Conservation (phyloP, 2,888 invertebrate genomes). For the Drosophila percnosoma region DNA sequence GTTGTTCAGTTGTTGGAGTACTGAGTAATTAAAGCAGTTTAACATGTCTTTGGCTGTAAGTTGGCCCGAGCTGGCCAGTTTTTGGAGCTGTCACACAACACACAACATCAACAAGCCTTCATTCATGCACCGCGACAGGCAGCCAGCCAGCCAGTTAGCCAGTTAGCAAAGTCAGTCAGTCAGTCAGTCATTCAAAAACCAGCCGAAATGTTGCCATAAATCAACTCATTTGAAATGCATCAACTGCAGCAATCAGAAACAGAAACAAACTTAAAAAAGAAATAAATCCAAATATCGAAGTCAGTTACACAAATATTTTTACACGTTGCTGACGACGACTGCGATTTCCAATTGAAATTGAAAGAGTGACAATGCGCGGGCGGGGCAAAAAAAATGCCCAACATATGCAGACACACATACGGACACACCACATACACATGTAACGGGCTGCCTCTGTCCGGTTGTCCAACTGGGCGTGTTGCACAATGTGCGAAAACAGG, state of each 20-base stretch:
- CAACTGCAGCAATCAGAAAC: slow-evolving; percentile 81
- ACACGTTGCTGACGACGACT: slow-evolving; percentile 61
- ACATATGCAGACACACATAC: slow-evolving; percentile 24
- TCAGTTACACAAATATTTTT: slow-evolving; percentile 78
- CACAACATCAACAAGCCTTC: slow-evolving; percentile 77
- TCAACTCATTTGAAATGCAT: slow-evolving; percentile 82
- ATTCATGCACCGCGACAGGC: slow-evolving; percentile 72
- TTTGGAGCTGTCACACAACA: slow-evolving; percentile 74
- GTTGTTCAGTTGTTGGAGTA: slow-evolving; percentile 23
- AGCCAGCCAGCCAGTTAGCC: slow-evolving; percentile 39
- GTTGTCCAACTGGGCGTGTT: slow-evolving; percentile 54
- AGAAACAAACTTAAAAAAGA: slow-evolving; percentile 64
- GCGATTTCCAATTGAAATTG: slow-evolving; percentile 69
- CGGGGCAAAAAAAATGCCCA: slow-evolving; percentile 50
- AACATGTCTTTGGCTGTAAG: slow-evolving; percentile 67
- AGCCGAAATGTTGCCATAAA: slow-evolving; percentile 76
- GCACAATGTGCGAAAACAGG: slow-evolving; percentile 79
- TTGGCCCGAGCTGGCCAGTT: slow-evolving; percentile 58
- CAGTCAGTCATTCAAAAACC: slow-evolving; percentile 67
- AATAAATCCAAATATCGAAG: slow-evolving; percentile 60
- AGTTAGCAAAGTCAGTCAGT: slow-evolving; percentile 43
- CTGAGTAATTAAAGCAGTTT: slow-evolving; percentile 79
- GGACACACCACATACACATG: slow-evolving; percentile 10
- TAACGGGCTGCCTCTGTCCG: slow-evolving; percentile 11
- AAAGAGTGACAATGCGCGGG: slow-evolving; percentile 71